These are phyloP conservation scores for Bombus soroeensis DNA, from an alignment of 1,140 invertebrate genomes.

Conservation along the genomic window DNA sequence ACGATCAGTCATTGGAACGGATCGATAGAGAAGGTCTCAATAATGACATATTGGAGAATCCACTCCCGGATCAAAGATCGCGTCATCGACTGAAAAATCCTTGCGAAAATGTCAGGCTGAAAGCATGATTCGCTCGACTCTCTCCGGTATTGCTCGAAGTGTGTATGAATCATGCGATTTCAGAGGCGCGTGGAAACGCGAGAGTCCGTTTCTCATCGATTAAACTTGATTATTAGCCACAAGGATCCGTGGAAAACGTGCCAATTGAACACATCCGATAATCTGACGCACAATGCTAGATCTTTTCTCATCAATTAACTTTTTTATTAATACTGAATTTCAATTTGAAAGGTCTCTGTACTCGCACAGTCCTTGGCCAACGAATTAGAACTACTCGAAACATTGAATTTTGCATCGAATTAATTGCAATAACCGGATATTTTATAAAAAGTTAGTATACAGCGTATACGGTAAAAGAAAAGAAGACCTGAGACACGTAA, in stretches of 20 bases:
- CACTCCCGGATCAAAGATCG: constrained; percentile 41
- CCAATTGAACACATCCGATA: constrained; percentile 15
- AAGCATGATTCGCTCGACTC: constrained; percentile 36
- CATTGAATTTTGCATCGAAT: too few relatives aligned
- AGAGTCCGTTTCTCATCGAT: constrained; percentile 32
- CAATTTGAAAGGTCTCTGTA: background rate
- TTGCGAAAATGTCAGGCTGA: constrained; percentile 68
- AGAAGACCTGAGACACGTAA: too few relatives aligned
- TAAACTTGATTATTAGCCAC: constrained; percentile 9
- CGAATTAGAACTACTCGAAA: too few relatives aligned
- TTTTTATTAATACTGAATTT: background rate
- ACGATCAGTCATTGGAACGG: background rate
- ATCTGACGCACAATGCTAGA: background rate
- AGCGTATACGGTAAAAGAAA: too few relatives aligned
- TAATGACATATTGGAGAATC: background rate
- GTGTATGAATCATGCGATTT: constrained; percentile 40
- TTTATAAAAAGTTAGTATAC: too few relatives aligned
- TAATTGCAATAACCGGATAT: too few relatives aligned
- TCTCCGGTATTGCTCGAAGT: constrained; percentile 7
- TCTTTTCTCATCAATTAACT: constrained; percentile 28
- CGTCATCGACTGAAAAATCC: constrained; percentile 69
- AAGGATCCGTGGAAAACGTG: constrained; percentile 31
- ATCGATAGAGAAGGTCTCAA: background rate
- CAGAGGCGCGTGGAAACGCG: background rate
- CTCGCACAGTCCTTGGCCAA: too few relatives aligned